Conservation (phyloP, 2,113 vertebrate species). For the Mixornis gularis region DNA sequence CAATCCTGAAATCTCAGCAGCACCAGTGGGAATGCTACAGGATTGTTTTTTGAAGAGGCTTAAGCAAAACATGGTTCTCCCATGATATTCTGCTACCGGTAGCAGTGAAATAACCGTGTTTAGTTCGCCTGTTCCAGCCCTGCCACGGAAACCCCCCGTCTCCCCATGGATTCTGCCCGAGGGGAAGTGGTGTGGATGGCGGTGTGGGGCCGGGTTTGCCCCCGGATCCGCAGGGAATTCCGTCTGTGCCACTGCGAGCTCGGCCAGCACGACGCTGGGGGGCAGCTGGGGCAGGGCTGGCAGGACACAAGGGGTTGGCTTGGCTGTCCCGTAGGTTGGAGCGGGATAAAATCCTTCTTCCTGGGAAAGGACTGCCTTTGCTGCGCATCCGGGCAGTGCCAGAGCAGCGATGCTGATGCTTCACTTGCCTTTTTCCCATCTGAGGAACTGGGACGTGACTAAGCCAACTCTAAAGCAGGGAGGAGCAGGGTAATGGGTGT, state of each 20-base stretch:
- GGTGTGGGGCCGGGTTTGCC: not conserved
- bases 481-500: not conserved
- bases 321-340: accelerated
- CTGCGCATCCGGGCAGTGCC: accelerated
- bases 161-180: accelerated
- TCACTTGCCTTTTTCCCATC: not conserved
- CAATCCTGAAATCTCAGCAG: not conserved
- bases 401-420: not conserved
- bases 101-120: not conserved
- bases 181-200: accelerated
- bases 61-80: accelerated
- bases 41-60: not conserved
- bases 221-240: not conserved
- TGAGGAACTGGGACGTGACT: not conserved
- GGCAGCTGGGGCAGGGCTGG: not conserved
- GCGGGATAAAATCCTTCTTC: not conserved
- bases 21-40: not conserved
- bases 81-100: accelerated
- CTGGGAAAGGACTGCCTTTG: accelerated
- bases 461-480: not conserved
- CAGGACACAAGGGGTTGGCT: accelerated
- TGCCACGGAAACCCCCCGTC: accelerated
- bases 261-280: not conserved
- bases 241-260: not conserved
- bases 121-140: not conserved